Evolutionary conservation across 2,888 invertebrate genomes (phyloP).

Genomic region (Apoda limacodes): DNA sequence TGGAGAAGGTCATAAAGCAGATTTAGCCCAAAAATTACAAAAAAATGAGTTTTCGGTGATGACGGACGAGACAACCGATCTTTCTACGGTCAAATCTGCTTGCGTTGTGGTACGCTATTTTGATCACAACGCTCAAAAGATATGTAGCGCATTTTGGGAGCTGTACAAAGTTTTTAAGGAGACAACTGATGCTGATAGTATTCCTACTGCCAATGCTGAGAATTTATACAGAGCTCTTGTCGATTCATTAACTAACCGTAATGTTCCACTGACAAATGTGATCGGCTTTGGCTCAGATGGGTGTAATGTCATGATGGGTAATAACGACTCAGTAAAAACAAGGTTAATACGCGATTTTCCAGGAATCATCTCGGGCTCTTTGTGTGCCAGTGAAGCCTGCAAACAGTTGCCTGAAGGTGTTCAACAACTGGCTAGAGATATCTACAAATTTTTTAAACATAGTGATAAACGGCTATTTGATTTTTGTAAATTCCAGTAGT

Average conservation of each 20-base stretch:
- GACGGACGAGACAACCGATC: constrained; percentile 13
- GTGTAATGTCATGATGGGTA: constrained; percentile 28
- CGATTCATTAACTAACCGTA: constrained; percentile 13
- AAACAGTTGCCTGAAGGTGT: constrained; percentile 24
- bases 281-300: constrained; percentile 32
- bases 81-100: constrained; percentile 9
- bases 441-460: constrained; percentile 24
- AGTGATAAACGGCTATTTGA: constrained; percentile 18
- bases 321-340: constrained; percentile 23
- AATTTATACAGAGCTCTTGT: constrained; percentile 12
- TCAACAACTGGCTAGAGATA: constrained; percentile 26
- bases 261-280: constrained; percentile 19
- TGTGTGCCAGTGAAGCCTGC: constrained; percentile 27
- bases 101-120: constrained; percentile 21
- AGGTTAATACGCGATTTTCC: constrained; percentile 22
- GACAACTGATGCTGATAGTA: too few species aligned
- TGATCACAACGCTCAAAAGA: constrained; percentile 11
- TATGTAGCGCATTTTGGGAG: constrained; percentile 12
- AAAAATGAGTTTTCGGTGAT: constrained; percentile 12
- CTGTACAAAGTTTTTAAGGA: constrained; percentile 15
- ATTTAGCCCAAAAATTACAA: constrained; percentile 18
- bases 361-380: constrained; percentile 26
- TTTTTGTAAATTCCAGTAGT: constrained; percentile 17
- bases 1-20: constrained; percentile 15
- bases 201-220: constrained; percentile 5